Base-by-base conservation (phyloP, 2,113 vertebrate species). In the Microtus montanus region DNA sequence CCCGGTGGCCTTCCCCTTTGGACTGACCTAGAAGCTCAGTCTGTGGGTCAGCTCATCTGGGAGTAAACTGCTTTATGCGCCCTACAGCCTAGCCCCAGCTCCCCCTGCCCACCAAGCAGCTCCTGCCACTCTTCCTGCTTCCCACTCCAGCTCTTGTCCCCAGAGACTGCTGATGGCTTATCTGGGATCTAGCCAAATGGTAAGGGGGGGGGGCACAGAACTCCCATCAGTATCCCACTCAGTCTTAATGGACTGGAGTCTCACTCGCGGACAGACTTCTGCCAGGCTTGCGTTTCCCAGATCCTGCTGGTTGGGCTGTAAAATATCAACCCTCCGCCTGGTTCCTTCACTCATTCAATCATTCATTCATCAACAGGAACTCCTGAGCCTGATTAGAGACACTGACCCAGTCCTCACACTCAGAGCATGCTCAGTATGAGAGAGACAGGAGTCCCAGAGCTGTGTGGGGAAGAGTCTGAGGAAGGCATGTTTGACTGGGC, bases 131-230 rank as follows among this genome's bases (percentile, higher is more conserved):
- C 94, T 96, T 94, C 87, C 96, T 97, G 94, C 96, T 97, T 97
- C 96, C 97, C 94, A 95, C 97, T 87, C 88, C 49, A 96, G 95
- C 93, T 96, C 96, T 71, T 35, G 49, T 96, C 97, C 82, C 92
- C 44, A 38, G 96, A 92, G 96, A 66, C 68, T 66, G 33, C 95
- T 98, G 97, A 98, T 98, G 96, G 97, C 97, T 93, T 98, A 96
- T 90, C 97, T 98, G 97, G 97, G 97, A 96, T 97, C 91, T 96
- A 54, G 97, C 97, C 97, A 98, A 96, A 94, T 92, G 90, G 89
- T 49, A 38, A 38, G 84, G 70, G 80, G 49, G 47, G 49, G 49
- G 49, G 11, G 49, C 11, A 12, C 33, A 92, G 92, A 73, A 54
- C 96, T 96, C 91, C 84, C 19, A 5, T 85, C 87, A 94, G 49